phyloP scores from a whole-genome alignment of 2,113 vertebrate genomes.

The Grammomys surdaster region DNA sequence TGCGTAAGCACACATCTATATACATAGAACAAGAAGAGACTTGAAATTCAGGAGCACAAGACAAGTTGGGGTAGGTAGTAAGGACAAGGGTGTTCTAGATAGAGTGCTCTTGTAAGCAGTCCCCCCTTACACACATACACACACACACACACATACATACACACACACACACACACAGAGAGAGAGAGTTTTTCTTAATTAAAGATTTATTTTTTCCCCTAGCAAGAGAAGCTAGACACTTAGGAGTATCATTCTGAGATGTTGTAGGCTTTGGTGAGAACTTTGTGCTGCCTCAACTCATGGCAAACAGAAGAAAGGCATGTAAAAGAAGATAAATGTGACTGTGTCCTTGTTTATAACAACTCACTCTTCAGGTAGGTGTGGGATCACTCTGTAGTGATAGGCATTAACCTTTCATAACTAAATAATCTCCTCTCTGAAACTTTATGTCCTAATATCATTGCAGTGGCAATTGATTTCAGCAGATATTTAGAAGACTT shows the following conservation, averaged over 20 bases:
- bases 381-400: too few species aligned
- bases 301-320: neutral
- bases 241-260: neutral
- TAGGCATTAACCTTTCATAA: neutral
- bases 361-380: neutral
- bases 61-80: too few species aligned
- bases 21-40: neutral
- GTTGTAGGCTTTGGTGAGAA: neutral
- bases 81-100: neutral
- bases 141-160: neutral
- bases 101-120: neutral
- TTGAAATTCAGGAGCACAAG: neutral
- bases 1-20: neutral
- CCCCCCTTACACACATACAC: too few species aligned
- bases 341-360: too few species aligned
- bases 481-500: neutral
- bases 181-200: neutral
- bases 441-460: neutral
- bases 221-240: neutral
- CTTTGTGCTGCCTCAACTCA: neutral
- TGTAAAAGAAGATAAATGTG: neutral
- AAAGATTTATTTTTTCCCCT: neutral
- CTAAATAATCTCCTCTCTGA: neutral
- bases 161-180: neutral
- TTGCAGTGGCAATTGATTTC: neutral